These are phyloP conservation scores for Catharus fuscescens DNA, from an alignment of 2,113 vertebrate genomes.

Conservation along the genomic window DNA sequence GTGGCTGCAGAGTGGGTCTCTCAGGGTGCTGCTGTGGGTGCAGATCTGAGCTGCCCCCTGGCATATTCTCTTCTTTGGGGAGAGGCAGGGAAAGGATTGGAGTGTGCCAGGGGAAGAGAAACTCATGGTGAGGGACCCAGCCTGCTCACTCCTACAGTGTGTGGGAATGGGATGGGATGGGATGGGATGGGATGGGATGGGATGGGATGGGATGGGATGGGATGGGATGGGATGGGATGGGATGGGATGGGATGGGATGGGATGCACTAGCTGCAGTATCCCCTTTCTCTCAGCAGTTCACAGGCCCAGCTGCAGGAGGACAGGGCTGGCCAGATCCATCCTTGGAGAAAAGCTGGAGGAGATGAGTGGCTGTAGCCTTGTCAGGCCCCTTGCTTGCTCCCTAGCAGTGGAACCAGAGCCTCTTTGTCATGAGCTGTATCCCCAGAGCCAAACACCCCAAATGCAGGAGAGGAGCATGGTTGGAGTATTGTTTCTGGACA, in stretches of 20 bases:
- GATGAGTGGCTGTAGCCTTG: rapidly evolving
- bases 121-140: rapidly evolving
- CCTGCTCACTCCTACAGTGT: rapidly evolving
- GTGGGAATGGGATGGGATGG: neutral
- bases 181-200: neutral
- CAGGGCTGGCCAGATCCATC: neutral
- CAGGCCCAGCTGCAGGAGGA: neutral
- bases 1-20: neutral
- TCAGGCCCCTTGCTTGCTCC: neutral
- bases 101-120: neutral
- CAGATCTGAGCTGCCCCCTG: neutral
- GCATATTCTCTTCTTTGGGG: neutral
- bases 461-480: neutral
- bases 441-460: neutral
- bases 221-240: neutral
- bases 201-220: neutral
- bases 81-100: neutral
- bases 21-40: neutral
- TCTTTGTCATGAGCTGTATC: rapidly evolving
- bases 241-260: neutral
- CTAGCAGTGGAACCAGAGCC: neutral
- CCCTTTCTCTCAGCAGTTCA: neutral
- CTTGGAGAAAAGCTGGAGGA: neutral
- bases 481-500: rapidly evolving
- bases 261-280: neutral